Base-by-base conservation (phyloP, 2,113 vertebrate genomes). In the Pogonocichla stellata region DNA sequence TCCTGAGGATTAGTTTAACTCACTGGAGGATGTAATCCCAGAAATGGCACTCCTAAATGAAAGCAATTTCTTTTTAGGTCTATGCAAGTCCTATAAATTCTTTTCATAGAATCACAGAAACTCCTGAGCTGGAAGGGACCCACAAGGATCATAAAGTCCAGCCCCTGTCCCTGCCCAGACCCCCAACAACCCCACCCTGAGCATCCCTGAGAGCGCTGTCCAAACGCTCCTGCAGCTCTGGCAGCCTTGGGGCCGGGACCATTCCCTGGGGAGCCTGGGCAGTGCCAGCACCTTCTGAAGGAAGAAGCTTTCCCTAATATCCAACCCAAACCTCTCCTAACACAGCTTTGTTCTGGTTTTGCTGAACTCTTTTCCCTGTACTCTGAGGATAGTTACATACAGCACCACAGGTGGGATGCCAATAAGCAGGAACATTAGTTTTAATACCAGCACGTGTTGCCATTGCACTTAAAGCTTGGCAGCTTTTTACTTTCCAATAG, bases 131-230 rank as follows among this genome's bases (percentile, higher is more conserved):
- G 25, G 47, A n/a, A 82, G 17, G n/a, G 14, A 67, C 20, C 9
- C 47, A 1, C n/a, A 45, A 0, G 24, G 40, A 40, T 15, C 8
- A 66, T 33, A 0, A 3, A 33, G 13, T 6, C 5, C 43, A 60
- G 0, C 5, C 6, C 43, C 45, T n/a, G 60, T 0, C 13, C 53
- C 51, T 60, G 3, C 53, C 0, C 1, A 13, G 23, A 0, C 33
- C 3, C 33, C 14, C 86, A 74, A 17, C 7, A 53, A 9, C 3
- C 36, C 58, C 60, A 36, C 15, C 23, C 61, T 75, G 70, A 2
- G 31, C 61, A 58, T 2, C 51, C 69, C 53, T 51, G 66, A 31
- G 3, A 88, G 85, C 5, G 1, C 0, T 45, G 47, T 12, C 54
- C 73, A 78, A 86, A 78, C 8, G 0, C 53, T 53, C 69, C 86